Conservation (phyloP, 2,888 invertebrate genomes). For the Sesia apiformis region DNA sequence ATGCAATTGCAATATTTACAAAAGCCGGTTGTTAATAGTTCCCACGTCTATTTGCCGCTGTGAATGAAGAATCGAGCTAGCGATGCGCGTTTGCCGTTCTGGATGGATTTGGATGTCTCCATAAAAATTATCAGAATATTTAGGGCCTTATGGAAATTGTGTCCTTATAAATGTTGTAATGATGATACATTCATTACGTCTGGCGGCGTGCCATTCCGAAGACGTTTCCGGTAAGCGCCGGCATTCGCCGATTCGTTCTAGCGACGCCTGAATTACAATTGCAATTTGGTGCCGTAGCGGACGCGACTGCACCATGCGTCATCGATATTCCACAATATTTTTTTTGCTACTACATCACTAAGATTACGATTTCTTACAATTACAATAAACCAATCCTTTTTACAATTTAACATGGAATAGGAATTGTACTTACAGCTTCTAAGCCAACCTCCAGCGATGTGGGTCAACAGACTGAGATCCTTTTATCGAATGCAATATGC, state of each 20-base stretch:
- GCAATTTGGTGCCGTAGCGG: constrained; percentile 40
- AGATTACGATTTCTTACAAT: not conserved
- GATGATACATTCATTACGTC: constrained; percentile 43
- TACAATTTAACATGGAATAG: not conserved
- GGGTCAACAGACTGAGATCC: constrained; percentile 40
- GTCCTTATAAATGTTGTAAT: constrained; percentile 34
- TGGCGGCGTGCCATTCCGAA: constrained; percentile 57
- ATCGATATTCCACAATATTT: constrained; percentile 12
- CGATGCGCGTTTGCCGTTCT: not conserved
- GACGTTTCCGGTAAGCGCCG: constrained; percentile 56
- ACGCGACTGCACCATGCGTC: constrained; percentile 49
- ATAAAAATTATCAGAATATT: constrained; percentile 3
- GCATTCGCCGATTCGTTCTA: constrained; percentile 47
- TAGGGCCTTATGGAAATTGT: constrained; percentile 8
- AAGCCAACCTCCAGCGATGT: constrained; percentile 10
- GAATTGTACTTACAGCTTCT: not conserved
- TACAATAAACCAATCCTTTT: not conserved
- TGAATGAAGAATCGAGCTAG: constrained; percentile 1
- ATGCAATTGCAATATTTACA: constrained; percentile 19
- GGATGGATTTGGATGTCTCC: constrained; percentile 9
- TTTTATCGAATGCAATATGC: constrained; percentile 38
- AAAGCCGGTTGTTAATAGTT: constrained; percentile 30
- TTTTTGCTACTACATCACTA: not conserved
- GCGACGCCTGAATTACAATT: constrained; percentile 54
- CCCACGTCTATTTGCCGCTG: constrained; percentile 40